Percentiles rank a stretch among this genome's conserved stretches.
phyloP scores from a whole-genome alignment of 1,140 invertebrate species.

The Monochamus saltuarius region DNA sequence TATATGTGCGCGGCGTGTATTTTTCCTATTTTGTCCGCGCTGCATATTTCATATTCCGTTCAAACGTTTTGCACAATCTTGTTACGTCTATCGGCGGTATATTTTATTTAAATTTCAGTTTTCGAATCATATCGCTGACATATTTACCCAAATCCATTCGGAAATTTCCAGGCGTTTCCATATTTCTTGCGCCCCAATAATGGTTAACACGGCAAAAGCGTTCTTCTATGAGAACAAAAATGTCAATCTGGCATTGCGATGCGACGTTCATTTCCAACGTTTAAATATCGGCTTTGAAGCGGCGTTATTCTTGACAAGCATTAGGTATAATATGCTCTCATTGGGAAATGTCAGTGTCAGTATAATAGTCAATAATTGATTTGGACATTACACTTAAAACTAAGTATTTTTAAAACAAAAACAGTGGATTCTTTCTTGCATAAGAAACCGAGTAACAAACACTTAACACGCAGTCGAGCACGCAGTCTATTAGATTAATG shows the following conservation, averaged over 20 bases:
- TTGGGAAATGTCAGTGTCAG: too few relatives aligned
- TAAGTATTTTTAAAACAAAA: too few relatives aligned
- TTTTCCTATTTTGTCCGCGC: conserved; percentile 6
- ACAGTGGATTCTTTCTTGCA: too few relatives aligned
- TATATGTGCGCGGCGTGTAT: conserved; percentile 4
- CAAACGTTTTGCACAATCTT: conserved; percentile 27
- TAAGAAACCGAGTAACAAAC: too few relatives aligned
- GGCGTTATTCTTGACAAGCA: too few relatives aligned
- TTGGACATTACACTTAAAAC: too few relatives aligned
- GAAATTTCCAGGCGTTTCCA: too few relatives aligned
- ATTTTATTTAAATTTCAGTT: conserved; percentile 30
- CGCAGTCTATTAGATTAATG: too few relatives aligned
- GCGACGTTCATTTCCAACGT: neutral
- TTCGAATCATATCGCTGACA: conserved; percentile 14
- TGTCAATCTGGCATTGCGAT: neutral
- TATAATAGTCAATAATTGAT: too few relatives aligned
- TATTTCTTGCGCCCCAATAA: neutral
- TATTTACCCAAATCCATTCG: conserved; percentile 16
- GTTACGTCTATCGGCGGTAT: conserved; percentile 24
- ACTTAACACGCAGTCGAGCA: too few relatives aligned
- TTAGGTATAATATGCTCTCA: too few relatives aligned
- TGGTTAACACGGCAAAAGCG: neutral
- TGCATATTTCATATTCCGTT: conserved; percentile 30
- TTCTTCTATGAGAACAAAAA: neutral
- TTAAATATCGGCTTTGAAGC: neutral